Evolutionary conservation across 2,888 invertebrate genomes (phyloP).

Genomic region (Ashinkailepas kermadecensis): DNA sequence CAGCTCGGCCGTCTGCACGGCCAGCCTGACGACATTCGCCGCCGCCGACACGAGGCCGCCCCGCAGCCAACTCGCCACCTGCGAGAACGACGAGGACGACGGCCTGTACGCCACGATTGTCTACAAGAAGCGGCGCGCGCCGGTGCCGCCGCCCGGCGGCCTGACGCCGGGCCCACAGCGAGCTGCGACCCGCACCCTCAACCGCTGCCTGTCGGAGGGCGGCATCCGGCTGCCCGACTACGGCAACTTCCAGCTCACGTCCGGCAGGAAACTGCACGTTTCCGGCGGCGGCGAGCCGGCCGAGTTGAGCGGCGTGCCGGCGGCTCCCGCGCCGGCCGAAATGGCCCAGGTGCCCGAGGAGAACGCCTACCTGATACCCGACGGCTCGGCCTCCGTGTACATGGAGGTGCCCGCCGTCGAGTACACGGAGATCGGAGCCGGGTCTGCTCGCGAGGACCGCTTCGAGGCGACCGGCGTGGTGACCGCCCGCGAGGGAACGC

Average conservation of each 20-base stretch:
- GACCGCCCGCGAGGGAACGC: not conserved
- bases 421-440: not conserved
- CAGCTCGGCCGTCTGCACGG: not conserved
- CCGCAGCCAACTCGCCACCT: not conserved
- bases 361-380: not conserved
- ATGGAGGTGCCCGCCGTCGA: not conserved
- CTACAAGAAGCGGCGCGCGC: constrained; percentile 19
- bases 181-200: not conserved
- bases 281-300: not conserved
- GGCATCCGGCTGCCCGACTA: not conserved
- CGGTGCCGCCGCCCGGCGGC: not conserved
- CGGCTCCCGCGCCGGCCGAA: not conserved
- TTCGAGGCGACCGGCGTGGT: not conserved
- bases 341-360: not conserved
- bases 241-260: not conserved
- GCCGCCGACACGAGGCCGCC: not conserved
- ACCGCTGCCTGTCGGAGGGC: not conserved
- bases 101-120: constrained; percentile 9
- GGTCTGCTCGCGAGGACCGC: not conserved
- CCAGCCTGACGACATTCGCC: not conserved
- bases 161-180: not conserved
- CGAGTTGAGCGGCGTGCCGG: not conserved
- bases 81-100: not conserved
- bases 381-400: not conserved
- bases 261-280: not conserved